Conservation (phyloP, 2,113 vertebrate species). For the Gadus chalcogrammus region DNA sequence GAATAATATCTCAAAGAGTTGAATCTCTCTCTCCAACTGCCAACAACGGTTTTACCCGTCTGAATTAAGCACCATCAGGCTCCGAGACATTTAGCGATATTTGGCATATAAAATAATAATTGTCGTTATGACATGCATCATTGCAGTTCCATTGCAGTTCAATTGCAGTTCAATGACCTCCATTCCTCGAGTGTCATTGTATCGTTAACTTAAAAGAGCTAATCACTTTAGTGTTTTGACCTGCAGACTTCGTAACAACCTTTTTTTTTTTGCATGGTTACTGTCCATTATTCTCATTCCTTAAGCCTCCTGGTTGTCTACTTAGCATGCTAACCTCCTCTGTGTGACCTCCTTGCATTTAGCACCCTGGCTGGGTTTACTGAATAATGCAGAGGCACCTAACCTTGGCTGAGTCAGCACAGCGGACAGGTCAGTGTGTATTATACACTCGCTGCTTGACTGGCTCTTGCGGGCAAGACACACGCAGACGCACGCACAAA, state of each 20-base stretch:
- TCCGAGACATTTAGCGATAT: no score
- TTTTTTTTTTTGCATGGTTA: constrained; percentile 21
- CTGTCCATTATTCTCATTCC: constrained; percentile 19
- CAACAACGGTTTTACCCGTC: no score
- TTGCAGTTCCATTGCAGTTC: no score
- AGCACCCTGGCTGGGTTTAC: constrained; percentile 56
- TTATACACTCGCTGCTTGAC: constrained; percentile 36
- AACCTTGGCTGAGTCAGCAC: constrained; percentile 56
- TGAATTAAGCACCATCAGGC: no score
- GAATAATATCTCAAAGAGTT: no score
- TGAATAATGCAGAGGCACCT: constrained; percentile 62
- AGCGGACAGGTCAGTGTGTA: constrained; percentile 52
- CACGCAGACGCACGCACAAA: constrained; percentile 20
- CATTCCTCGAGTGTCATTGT: no score
- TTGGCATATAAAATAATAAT: no score
- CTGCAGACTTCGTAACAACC: constrained; percentile 14
- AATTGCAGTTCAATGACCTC: no score
- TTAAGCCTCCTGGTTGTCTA: constrained; percentile 28
- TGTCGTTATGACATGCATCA: no score
- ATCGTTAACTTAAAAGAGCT: no score
- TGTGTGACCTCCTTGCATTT: constrained; percentile 53
- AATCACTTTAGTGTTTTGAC: background rate
- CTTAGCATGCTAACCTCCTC: constrained; percentile 43
- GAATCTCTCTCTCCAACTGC: no score
- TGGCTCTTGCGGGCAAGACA: constrained; percentile 27